Base-by-base conservation (phyloP, 2,888 invertebrate genomes). In the Cepaea hortensis region DNA sequence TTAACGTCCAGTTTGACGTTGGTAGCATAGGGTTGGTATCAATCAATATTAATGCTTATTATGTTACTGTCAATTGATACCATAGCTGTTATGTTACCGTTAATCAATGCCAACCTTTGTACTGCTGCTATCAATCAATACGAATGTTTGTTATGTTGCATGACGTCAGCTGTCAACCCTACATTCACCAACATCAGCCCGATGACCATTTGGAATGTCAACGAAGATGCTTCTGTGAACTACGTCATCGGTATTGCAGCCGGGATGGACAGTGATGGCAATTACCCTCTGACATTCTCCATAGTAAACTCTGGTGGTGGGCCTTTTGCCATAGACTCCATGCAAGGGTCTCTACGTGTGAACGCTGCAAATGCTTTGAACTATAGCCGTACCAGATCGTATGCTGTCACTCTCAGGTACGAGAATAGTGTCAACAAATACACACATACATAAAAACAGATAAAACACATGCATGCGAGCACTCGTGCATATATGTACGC, bases 111-210 rank as follows among this genome's bases (percentile, higher is more conserved):
- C 35, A 35, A 35, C 35, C 35, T 35, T 35, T 35, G 35, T 35
- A 35, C 35, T 35, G 6, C 11, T 55, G 23, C 9, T n/a, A 9
- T 11, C 46, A 18, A 46, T 46, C n/a, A 23, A 70, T 13, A n/a
- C n/a, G 3, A 13, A n/a, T 35, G 7, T 18, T 76, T 76, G 0
- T 23, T 46, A 5, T n/a, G 35, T 35, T 35, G 35, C 48, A 13
- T 50, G 61, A 73, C 48, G n/a, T 5, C 73, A 20, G 13, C 83
- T 55, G 55, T 55, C 11, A 55, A 11, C 35, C 83, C 83, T 3
- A 83, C 75, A 20, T 73, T 83, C 23, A 61, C 48, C 55, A 75
- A 73, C 75, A 18, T 73, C 73, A 83, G 46, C 83, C 9, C 73
- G 4, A 20, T n/a, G 18, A 55, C 72, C 2, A 20, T 81, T 2